phyloP scores from a whole-genome alignment of 1,140 invertebrate genomes.

The Notospermus geniculatus region DNA sequence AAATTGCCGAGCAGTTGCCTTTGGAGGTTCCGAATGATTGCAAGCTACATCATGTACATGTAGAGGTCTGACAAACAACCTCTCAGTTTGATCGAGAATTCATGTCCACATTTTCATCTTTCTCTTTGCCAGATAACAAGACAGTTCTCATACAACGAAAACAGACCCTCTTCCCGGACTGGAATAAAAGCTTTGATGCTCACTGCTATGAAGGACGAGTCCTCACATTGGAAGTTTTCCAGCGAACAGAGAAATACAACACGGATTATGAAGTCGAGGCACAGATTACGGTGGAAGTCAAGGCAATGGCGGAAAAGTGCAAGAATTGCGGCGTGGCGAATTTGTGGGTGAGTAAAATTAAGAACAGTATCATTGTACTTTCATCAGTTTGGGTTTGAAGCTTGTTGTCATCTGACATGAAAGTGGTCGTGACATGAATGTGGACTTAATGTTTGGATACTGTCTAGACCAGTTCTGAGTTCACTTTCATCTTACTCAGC shows the following conservation, averaged over 20 bases:
- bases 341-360: conserved; percentile 46
- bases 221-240: conserved; percentile 52
- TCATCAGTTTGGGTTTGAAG: too few species aligned
- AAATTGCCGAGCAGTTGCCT: too few species aligned
- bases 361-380: too few species aligned
- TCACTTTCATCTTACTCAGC: too few species aligned
- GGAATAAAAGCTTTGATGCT: conserved; percentile 57
- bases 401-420: too few species aligned
- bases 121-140: conserved; percentile 29
- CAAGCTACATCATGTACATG: too few species aligned
- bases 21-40: too few species aligned
- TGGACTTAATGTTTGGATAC: too few species aligned
- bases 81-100: neutral
- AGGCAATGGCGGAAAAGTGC: conserved; percentile 52
- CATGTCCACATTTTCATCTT: neutral
- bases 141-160: conserved; percentile 51
- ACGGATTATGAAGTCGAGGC: conserved; percentile 28
- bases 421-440: too few species aligned
- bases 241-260: conserved; percentile 40
- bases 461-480: too few species aligned
- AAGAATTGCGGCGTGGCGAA: conserved; percentile 34
- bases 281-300: conserved; percentile 44
- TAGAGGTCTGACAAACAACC: too few species aligned
- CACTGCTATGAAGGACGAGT: conserved; percentile 53
- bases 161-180: conserved; percentile 54